Evolutionary conservation across 1,140 invertebrate species (phyloP).

Genomic region (Drosophila bipectinata): DNA sequence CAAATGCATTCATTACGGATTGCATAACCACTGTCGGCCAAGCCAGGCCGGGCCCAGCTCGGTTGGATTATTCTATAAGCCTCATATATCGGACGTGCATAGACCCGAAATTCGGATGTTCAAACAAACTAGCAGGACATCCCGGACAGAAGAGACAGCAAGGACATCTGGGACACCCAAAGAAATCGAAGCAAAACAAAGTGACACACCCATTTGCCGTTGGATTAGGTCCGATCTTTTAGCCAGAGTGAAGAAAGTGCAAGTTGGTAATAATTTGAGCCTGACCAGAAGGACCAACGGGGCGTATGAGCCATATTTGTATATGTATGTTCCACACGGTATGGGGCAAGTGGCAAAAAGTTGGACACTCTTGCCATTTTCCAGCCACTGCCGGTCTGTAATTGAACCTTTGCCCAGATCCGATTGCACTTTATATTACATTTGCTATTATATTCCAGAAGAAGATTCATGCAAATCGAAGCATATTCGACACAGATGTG

Average conservation of each 20-base stretch:
- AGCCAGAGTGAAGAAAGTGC: slow-evolving; percentile 3
- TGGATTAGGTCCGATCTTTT: slow-evolving; percentile 5
- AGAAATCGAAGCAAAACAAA: slow-evolving; percentile 5
- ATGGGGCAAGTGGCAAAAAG: slow-evolving; percentile 4
- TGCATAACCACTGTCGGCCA: slow-evolving; percentile 3
- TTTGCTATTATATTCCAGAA: not conserved
- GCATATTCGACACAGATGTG: slow-evolving; percentile 6
- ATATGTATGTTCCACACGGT: not conserved
- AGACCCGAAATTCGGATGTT: not conserved
- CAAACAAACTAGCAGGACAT: not conserved
- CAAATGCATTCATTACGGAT: slow-evolving; percentile 31
- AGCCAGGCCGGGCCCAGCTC: no score
- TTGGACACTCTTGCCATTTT: not conserved
- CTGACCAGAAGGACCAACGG: not conserved
- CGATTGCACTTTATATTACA: slow-evolving; percentile 4
- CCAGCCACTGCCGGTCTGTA: not conserved
- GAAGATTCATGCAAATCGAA: slow-evolving; percentile 6
- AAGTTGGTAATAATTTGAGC: slow-evolving; percentile 8
- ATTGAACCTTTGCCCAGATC: slow-evolving; percentile 1
- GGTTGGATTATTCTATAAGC: slow-evolving; percentile 6
- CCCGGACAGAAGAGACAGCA: not conserved
- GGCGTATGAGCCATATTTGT: slow-evolving; percentile 42
- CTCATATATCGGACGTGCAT: slow-evolving; percentile 3
- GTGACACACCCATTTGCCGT: not conserved
- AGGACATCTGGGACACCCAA: not conserved